These are phyloP conservation scores for Pipa parva DNA, from an alignment of 2,113 vertebrate species.

Conservation along the genomic window DNA sequence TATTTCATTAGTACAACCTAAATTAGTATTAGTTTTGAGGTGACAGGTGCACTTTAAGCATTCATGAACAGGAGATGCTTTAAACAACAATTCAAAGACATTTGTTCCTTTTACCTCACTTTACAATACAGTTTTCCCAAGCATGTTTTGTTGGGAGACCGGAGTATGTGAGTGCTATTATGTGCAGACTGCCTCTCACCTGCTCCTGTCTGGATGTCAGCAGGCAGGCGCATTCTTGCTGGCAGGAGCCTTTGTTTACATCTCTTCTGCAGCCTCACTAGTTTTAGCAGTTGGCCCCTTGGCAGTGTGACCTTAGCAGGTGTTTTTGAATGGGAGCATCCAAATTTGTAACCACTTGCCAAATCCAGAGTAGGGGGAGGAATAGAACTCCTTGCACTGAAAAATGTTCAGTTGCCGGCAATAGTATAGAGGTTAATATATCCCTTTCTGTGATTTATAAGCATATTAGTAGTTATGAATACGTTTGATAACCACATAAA, in stretches of 20 bases:
- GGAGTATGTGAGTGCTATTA: neutral
- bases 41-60: no score
- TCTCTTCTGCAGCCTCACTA: conserved; percentile 10
- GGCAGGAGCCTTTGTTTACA: conserved; percentile 44
- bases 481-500: no score
- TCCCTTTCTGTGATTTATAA: no score
- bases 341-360: conserved; percentile 48
- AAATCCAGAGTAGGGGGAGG: neutral
- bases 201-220: conserved; percentile 46
- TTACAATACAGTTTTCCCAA: no score
- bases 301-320: conserved; percentile 50
- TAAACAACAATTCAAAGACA: no score
- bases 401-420: no score
- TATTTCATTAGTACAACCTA: no score
- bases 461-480: no score
- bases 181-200: conserved; percentile 49
- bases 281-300: conserved; percentile 41
- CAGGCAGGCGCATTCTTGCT: conserved; percentile 53
- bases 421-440: no score
- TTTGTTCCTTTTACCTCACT: no score
- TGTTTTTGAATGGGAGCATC: conserved; percentile 47
- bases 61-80: no score
- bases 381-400: neutral
- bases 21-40: no score
- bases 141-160: neutral